These are phyloP conservation scores for Pseudanteris insignis DNA, from an alignment of 2,888 invertebrate genomes.

Conservation along the genomic window DNA sequence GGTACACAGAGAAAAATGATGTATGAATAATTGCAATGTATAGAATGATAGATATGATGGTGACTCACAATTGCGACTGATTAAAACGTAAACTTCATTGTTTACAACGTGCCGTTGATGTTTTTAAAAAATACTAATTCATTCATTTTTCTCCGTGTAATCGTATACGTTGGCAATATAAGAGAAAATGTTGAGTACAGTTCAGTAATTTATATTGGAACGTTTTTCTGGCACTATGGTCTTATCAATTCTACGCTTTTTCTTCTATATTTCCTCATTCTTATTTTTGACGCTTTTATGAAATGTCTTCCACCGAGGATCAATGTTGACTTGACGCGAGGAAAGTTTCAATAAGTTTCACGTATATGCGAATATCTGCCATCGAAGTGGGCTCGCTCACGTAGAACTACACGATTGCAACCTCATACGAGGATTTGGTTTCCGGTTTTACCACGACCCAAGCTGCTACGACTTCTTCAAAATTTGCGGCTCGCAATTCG, in stretches of 20 bases:
- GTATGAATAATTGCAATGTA: too few species aligned
- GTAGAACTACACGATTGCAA: conserved; percentile 35
- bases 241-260: not conserved
- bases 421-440: conserved; percentile 30
- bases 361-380: conserved; percentile 23
- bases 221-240: too few species aligned
- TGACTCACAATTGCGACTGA: too few species aligned
- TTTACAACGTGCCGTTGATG: too few species aligned
- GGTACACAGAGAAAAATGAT: too few species aligned
- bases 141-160: too few species aligned
- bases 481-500: conserved; percentile 18
- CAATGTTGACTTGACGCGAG: conserved; percentile 15
- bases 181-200: too few species aligned
- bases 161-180: too few species aligned
- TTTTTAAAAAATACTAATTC: too few species aligned
- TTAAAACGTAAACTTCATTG: too few species aligned
- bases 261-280: not conserved
- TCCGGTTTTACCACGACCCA: conserved; percentile 21
- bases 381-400: conserved; percentile 22
- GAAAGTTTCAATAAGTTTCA: conserved; percentile 35
- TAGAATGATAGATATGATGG: too few species aligned
- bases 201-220: too few species aligned
- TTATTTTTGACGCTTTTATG: conserved; percentile 13
- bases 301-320: conserved; percentile 11
- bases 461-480: conserved; percentile 23